Evolutionary conservation across 2,113 vertebrate species (phyloP).

Genomic region (Laticauda colubrina): DNA sequence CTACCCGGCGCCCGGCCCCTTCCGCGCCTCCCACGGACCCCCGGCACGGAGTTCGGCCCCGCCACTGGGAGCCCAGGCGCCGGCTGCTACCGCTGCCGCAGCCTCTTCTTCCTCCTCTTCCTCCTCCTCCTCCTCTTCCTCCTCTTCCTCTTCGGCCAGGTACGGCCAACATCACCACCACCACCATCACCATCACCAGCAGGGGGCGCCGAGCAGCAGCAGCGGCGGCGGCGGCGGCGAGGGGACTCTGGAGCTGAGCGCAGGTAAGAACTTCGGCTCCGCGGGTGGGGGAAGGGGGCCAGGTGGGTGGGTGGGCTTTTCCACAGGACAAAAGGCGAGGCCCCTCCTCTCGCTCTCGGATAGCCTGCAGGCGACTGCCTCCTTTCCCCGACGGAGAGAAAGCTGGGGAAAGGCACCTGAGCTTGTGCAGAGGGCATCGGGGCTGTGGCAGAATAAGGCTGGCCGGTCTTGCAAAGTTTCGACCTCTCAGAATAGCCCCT

Average conservation of each 20-base stretch:
- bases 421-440: not conserved
- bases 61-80: slow-evolving; percentile 54
- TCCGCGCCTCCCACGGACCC: slow-evolving; percentile 62
- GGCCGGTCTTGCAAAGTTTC: not conserved
- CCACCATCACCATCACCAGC: slow-evolving; percentile 33
- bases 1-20: slow-evolving; percentile 11
- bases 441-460: not conserved
- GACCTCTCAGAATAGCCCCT: not conserved
- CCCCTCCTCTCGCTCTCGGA: not conserved
- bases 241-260: slow-evolving; percentile 78
- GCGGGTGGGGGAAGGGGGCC: slow-evolving; percentile 25
- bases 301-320: not conserved
- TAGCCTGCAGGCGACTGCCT: not conserved
- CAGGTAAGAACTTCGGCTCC: slow-evolving; percentile 74
- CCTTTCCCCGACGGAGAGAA: not conserved
- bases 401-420: not conserved
- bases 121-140: slow-evolving; percentile 16
- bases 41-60: slow-evolving; percentile 49
- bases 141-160: slow-evolving; percentile 56
- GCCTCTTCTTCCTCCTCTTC: not conserved
- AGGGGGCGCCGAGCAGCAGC: slow-evolving; percentile 60
- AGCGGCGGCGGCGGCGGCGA: slow-evolving; percentile 38
- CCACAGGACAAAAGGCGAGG: not conserved
- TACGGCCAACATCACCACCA: slow-evolving; percentile 52
- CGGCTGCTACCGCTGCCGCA: slow-evolving; percentile 28